These are phyloP conservation scores for Rhagoletis pomonella DNA, from an alignment of 1,140 invertebrate genomes.

Conservation along the genomic window DNA sequence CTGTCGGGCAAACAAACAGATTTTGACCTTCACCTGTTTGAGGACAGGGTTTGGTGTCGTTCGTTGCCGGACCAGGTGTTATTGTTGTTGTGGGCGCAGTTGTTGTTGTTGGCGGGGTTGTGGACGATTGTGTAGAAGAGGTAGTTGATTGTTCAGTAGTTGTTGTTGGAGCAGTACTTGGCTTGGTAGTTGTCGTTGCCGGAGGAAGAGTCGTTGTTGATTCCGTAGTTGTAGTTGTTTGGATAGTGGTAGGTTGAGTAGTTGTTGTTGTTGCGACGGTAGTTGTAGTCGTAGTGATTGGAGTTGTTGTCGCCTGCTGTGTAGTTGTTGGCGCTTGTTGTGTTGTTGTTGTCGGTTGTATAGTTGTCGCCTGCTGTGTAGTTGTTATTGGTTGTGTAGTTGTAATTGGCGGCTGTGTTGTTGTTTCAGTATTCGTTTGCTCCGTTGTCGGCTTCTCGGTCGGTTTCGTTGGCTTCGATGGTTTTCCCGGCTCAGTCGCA, in stretches of 20 bases:
- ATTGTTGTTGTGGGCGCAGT: slow-evolving; percentile 55
- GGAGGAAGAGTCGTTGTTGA: slow-evolving; percentile 55
- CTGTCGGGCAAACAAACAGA: slow-evolving; percentile 84
- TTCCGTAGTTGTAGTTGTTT: slow-evolving; percentile 58
- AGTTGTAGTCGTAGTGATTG: slow-evolving; percentile 64
- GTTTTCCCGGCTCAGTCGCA: slow-evolving; percentile 43
- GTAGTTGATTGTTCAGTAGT: slow-evolving; percentile 60
- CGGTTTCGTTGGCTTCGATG: slow-evolving; percentile 26
- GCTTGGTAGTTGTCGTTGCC: slow-evolving; percentile 61
- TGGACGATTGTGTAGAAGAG: slow-evolving; percentile 59
- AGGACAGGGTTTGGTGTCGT: slow-evolving; percentile 72
- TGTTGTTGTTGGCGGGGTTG: slow-evolving; percentile 58
- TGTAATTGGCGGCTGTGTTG: slow-evolving; percentile 1
- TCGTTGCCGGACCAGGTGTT: slow-evolving; percentile 66
- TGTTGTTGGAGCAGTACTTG: slow-evolving; percentile 57
- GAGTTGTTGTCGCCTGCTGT: slow-evolving; percentile 55
- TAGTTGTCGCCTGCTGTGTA: slow-evolving; percentile 56
- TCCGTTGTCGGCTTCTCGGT: slow-evolving; percentile 49
- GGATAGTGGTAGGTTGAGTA: slow-evolving; percentile 36
- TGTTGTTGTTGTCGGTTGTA: neutral
- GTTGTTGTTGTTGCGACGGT: slow-evolving; percentile 49
- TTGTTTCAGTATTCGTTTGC: slow-evolving; percentile 53
- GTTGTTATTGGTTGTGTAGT: slow-evolving; percentile 62
- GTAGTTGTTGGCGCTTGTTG: slow-evolving; percentile 53
- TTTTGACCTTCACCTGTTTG: slow-evolving; percentile 80